Evolutionary conservation across 2,113 vertebrate species (phyloP), one percentile per base, ranked within the genome.

Genomic region (Anhinga anhinga): DNA sequence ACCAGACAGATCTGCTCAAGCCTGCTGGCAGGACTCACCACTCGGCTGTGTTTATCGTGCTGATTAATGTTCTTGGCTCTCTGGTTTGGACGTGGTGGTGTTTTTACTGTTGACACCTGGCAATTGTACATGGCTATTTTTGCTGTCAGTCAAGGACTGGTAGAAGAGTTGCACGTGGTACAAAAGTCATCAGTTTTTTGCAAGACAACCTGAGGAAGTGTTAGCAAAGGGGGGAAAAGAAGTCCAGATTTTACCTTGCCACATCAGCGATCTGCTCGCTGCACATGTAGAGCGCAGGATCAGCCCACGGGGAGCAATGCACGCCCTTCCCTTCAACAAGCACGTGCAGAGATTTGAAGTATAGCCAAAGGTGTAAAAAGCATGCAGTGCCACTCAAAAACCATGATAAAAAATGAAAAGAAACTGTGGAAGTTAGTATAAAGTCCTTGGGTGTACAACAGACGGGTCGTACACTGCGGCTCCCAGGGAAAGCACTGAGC

Each of bases 391-490:
- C 73, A 42, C 59, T 22, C 65, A 59, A n/a, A 86, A 62, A 6
- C 4, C 20, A 8, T 7, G 42, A 59, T 5, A 11, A 42, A 44
- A 0, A 2, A 9, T 2, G 65, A 47, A 7, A 25, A 74, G 34
- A 20, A 50, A 8, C 62, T 10, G 25, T 19, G 49, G 55, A 45
- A 58, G 23, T 13, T 6, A 40, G 32, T 7, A 7, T 20, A 5
- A 47, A 58, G 34, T 9, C 67, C 72, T 23, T 0, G 19, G 40
- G 42, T 5, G 45, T 5, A 1, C 67, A 19, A 23, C 19, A 10
- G 45, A 6, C 0, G 3, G 50, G 69, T 30, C 38, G 7, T 2
- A 34, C 61, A 19, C 1, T 1, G n/a, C 21, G 4, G 6, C 61
- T 15, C 23, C 69, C 82, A 88, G 61, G 63, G 63, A 22, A 8